Conservation (phyloP, 2,113 vertebrate species). For the Pachypanchax playfairii region DNA sequence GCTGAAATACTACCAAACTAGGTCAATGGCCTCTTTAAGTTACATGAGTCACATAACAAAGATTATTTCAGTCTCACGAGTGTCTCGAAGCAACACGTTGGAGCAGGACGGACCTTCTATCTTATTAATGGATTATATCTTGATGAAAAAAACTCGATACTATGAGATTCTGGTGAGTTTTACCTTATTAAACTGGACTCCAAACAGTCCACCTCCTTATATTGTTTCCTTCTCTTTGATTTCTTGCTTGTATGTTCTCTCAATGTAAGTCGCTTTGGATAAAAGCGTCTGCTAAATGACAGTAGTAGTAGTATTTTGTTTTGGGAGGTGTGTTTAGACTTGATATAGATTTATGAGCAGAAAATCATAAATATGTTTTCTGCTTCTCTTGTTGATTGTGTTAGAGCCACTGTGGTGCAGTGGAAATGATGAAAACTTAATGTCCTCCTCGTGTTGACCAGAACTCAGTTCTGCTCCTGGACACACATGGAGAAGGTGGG, state of each 20-base stretch:
- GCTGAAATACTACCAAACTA: constrained; percentile 67
- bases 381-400: too few species aligned
- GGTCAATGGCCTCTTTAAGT: constrained; percentile 68
- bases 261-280: too few species aligned
- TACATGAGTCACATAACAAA: constrained; percentile 18
- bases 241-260: too few species aligned
- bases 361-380: too few species aligned
- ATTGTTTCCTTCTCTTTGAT: too few species aligned
- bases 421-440: constrained; percentile 1
- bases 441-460: not conserved
- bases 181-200: too few species aligned
- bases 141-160: not conserved
- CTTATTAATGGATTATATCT: not conserved
- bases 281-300: too few species aligned
- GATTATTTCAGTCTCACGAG: constrained; percentile 8
- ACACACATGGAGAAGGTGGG: constrained; percentile 12
- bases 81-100: constrained; percentile 10
- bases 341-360: too few species aligned
- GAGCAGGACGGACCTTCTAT: not conserved
- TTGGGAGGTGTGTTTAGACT: too few species aligned
- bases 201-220: too few species aligned
- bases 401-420: not conserved
- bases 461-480: not conserved
- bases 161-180: constrained; percentile 33
- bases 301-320: too few species aligned